Evolutionary conservation across 2,888 invertebrate genomes (phyloP), one percentile per base, ranked within the genome.

Genomic region (Lacanobia wlatinum): DNA sequence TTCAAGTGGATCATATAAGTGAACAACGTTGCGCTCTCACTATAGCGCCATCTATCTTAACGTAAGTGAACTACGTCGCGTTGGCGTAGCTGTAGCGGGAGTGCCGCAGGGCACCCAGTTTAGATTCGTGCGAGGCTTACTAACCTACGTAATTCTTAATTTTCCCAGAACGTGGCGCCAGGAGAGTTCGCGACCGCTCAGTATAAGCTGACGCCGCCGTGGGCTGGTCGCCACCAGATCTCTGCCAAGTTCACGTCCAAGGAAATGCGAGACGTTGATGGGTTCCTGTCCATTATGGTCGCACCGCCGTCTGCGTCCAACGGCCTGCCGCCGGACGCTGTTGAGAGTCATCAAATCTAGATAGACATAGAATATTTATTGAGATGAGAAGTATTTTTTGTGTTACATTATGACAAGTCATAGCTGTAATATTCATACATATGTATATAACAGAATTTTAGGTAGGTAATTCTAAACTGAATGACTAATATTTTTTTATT

Each of bases 261-360:
- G 87, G 98, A 99, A 92, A 96, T 99, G 85, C 97, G 97, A 79
- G 99, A 99, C 90, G 98, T 99, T 3, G 99, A 99, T 88, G 99
- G 99, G 2, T 98, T 98, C 93, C 92, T 97, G n/a, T 97, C 97
- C 65, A 97, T 98, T 84, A 97, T 97, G 93, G 98, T 98, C 10
- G 94, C 86, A 1, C 50, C 91, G 8, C 95, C 94, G 23, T 89
- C 91, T 23, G 96, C 94, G 46, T 90, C 94, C 43, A 96, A 96
- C 72, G 96, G 94, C 7, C 84, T 92, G 46, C 84, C 91, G 2
- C 79, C 88, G 14, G 92, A 94, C 52, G 85, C 87, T 46, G 87
- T 90, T 53, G 91, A 94, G 70, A 91, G 90, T 48, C 84, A 91
- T 73, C 89, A 91, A 80, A 88, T 92, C 70, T 94, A 88, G 85